Conservation (phyloP, 2,113 vertebrate genomes). For the Bombycilla garrulus region DNA sequence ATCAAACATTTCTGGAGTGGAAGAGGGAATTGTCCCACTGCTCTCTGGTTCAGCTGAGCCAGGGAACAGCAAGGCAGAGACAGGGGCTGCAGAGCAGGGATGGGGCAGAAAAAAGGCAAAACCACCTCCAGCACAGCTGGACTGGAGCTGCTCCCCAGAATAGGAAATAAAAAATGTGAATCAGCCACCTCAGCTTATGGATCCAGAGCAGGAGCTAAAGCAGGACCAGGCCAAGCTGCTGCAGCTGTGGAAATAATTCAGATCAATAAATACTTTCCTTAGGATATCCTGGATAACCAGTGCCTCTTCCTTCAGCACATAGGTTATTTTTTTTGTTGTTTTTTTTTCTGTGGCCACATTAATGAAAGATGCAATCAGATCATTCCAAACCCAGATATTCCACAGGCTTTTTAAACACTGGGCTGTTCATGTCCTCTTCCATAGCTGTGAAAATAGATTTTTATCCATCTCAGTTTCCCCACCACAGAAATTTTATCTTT, state of each 20-base stretch:
- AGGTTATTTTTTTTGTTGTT: too few species aligned
- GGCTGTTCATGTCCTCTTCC: accelerated
- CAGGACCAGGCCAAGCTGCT: neutral
- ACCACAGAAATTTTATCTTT: neutral
- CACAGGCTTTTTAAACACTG: neutral
- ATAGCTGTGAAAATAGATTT: accelerated
- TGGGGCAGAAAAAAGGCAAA: neutral
- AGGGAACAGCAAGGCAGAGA: neutral
- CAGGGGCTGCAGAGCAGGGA: neutral
- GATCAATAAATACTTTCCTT: neutral
- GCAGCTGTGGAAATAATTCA: neutral
- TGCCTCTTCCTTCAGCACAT: neutral
- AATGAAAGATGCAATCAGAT: neutral
- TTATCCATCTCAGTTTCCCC: neutral
- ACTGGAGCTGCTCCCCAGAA: neutral
- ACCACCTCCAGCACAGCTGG: neutral
- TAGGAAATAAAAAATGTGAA: neutral
- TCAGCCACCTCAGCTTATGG: neutral
- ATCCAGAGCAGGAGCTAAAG: neutral
- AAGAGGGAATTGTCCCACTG: accelerated
- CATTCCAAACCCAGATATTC: neutral
- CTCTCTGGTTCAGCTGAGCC: neutral
- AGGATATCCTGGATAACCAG: accelerated
- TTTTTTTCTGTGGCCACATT: neutral
- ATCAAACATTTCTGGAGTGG: neutral